These are phyloP conservation scores for Ryuthela nishihirai DNA, from an alignment of 2,888 invertebrate genomes.

Conservation along the genomic window DNA sequence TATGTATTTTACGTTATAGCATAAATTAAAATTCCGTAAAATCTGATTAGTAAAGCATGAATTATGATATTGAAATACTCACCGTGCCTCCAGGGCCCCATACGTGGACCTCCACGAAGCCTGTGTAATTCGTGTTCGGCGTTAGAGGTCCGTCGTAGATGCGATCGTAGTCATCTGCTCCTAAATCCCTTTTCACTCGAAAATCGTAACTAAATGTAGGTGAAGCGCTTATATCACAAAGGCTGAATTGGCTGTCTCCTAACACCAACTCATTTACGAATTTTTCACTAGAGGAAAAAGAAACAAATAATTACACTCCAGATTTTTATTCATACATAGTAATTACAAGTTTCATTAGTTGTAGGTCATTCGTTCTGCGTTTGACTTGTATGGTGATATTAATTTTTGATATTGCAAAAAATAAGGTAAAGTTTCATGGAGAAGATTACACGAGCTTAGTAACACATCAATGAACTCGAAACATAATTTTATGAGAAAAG, in stretches of 20 bases:
- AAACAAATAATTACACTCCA: neutral
- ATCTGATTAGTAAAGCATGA: too few relatives aligned
- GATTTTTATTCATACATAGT: neutral
- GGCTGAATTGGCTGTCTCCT: slow-evolving; percentile 31
- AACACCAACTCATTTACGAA: slow-evolving; percentile 25
- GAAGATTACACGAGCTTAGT: too few relatives aligned
- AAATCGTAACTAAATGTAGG: slow-evolving; percentile 2
- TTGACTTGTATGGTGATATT: too few relatives aligned
- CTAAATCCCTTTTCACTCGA: slow-evolving; percentile 3
- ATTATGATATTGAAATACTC: neutral
- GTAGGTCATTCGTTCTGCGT: too few relatives aligned
- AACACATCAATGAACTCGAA: too few relatives aligned
- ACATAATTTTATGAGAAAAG: too few relatives aligned
- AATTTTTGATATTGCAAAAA: too few relatives aligned
- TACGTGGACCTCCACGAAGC: slow-evolving; percentile 80
- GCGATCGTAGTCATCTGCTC: slow-evolving; percentile 14
- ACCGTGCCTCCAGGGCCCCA: slow-evolving; percentile 48
- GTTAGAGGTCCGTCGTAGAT: slow-evolving; percentile 68
- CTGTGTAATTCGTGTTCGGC: slow-evolving; percentile 73
- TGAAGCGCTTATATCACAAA: slow-evolving; percentile 22
- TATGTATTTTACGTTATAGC: too few relatives aligned
- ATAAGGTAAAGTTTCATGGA: too few relatives aligned
- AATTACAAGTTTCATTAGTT: neutral
- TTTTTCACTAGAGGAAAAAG: slow-evolving; percentile 16
- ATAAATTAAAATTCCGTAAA: too few relatives aligned